phyloP scores from a whole-genome alignment of 2,888 invertebrate species.

The Pimpla rufipes region DNA sequence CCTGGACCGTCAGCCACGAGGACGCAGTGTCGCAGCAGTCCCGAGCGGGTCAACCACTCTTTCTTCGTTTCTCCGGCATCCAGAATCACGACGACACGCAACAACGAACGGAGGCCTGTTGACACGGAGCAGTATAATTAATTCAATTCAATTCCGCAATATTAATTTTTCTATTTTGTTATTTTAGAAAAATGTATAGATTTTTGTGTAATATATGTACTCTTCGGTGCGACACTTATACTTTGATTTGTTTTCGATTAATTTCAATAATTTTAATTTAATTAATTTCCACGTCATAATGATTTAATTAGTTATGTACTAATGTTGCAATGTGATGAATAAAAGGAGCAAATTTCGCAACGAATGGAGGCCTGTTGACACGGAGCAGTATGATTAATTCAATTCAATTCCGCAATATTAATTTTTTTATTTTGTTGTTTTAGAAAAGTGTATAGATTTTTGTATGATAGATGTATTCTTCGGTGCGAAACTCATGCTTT shows the following conservation, averaged over 20 bases:
- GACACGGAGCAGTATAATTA: background rate
- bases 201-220: no score
- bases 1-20: conserved; percentile 77
- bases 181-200: no score
- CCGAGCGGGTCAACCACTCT: conserved; percentile 76
- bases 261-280: background rate
- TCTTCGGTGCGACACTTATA: background rate
- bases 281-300: background rate
- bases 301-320: no score
- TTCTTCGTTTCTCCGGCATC: conserved; percentile 77
- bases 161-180: no score
- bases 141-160: no score
- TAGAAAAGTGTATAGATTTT: no score
- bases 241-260: background rate
- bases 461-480: background rate
- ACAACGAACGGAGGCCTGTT: conserved; percentile 78
- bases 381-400: background rate
- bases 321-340: no score
- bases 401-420: no score
- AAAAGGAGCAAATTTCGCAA: no score
- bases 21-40: conserved; percentile 77
- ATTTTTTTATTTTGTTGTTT: no score
- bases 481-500: background rate
- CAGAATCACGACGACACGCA: conserved; percentile 79
- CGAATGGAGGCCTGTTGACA: conserved; percentile 76